These are phyloP conservation scores for Notarius lentiginosus DNA, from an alignment of 2,113 vertebrate species.

Conservation along the genomic window DNA sequence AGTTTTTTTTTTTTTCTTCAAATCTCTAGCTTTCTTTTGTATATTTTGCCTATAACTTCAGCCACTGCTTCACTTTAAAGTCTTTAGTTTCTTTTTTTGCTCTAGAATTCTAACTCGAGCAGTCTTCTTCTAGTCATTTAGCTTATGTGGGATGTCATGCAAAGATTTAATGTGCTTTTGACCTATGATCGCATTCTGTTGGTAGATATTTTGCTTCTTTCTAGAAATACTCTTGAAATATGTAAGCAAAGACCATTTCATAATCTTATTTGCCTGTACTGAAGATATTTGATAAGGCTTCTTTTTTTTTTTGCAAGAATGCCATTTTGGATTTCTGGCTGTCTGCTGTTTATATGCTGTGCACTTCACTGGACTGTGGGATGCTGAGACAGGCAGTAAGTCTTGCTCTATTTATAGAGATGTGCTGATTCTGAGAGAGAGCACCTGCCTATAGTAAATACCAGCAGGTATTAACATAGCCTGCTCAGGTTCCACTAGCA, in stretches of 20 bases:
- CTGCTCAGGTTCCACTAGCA: conserved; percentile 38
- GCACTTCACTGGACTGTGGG: conserved; percentile 16
- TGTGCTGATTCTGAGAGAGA: conserved; percentile 39
- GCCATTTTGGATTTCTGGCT: neutral
- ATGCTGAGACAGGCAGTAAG: conserved; percentile 38
- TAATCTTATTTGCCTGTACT: neutral
- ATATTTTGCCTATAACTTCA: neutral
- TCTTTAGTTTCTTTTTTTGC: neutral
- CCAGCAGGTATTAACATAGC: conserved; percentile 45
- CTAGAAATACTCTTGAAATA: neutral
- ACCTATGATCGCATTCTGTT: neutral
- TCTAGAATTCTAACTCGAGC: neutral
- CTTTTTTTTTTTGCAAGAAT: neutral
- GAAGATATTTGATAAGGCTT: neutral
- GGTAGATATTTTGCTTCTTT: neutral
- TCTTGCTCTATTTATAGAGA: conserved; percentile 49
- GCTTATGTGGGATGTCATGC: neutral
- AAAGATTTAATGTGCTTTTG: neutral
- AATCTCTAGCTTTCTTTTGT: neutral
- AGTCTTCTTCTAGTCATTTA: neutral
- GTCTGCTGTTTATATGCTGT: neutral
- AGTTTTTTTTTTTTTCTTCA: neutral
- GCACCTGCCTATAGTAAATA: conserved; percentile 51
- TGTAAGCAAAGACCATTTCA: neutral
- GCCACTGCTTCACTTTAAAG: neutral